Evolutionary conservation across 2,113 vertebrate genomes (phyloP), one percentile per base, ranked within the genome.

Genomic region (Leptobrachium ailaonicum): DNA sequence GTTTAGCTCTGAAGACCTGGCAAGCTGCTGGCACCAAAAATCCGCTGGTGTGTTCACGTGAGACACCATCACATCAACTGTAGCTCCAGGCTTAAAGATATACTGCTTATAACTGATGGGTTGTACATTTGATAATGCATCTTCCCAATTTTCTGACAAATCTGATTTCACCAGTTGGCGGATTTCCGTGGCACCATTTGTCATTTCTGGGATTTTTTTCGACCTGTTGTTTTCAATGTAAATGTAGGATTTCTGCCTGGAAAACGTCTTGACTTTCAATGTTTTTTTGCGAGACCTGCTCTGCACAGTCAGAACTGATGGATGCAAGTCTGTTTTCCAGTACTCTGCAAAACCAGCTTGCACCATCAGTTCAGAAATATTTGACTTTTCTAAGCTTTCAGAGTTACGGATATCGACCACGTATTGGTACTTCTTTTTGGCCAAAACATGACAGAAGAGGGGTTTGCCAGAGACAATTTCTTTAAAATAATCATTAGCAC

Each of bases 1-100:
- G 50, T 90, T 85, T 75, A 98, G 86, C 58, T 89, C 84, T 45
- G 84, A 83, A 71, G 85, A 66, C 6, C 89, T 92, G 71, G 84
- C 88, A 12, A 82, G 85, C 44, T 90, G 83, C 83, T 96, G 96
- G 84, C 97, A 98, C 83, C 92, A 98, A 85, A 99, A 97, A 73
- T 95, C 88, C 47, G 85, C 88, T 70, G 92, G 94, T 3, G 95
- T 94, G 82, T 54, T 86, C 53, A 90, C 62, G 56, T 82, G 84
- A 64, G 90, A 92, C 83, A 94, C 96, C 1, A 73, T 70, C 0
- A 98, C 94, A 80, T 91, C 72, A 9, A 95, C 76, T 82, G 93
- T 80, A 83, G 77, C 76, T 74, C 95, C 96, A 47, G 93, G 93
- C 44, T 91, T 91, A 85, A 96, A 91, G 8, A 58, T 66, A 40